Evolutionary conservation across 2,113 vertebrate species (phyloP).

Genomic region (Microcebus jonahi): DNA sequence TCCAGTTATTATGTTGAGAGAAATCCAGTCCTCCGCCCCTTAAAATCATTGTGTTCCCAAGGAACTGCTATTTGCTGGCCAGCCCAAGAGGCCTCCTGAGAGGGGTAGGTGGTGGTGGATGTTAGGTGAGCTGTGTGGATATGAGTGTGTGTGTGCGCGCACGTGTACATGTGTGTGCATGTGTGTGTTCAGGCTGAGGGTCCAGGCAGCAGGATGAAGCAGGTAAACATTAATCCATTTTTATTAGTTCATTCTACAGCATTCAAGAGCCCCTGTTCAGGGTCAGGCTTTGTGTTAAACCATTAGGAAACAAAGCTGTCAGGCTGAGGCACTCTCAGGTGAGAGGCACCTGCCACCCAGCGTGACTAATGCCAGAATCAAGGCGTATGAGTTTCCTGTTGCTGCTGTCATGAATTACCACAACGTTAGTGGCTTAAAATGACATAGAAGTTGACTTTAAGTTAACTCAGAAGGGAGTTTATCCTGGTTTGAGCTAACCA

Average conservation of each 20-base stretch:
- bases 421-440: background rate
- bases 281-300: background rate
- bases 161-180: background rate
- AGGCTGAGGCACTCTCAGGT: background rate
- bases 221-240: background rate
- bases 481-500: background rate
- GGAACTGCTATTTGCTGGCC: background rate
- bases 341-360: background rate
- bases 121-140: background rate
- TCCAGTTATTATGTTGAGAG: background rate
- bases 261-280: background rate
- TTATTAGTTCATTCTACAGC: background rate
- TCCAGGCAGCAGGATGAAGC: background rate
- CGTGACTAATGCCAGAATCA: background rate
- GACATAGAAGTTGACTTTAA: background rate
- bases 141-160: too few species aligned
- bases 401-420: background rate
- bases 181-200: background rate
- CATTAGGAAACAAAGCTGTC: background rate
- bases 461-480: background rate
- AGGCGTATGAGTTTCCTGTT: background rate
- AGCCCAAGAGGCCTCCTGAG: background rate
- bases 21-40: background rate
- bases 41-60: background rate
- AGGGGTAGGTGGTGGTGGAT: background rate